phyloP scores from a whole-genome alignment of 2,113 vertebrate genomes.

The Lethenteron reissneri region DNA sequence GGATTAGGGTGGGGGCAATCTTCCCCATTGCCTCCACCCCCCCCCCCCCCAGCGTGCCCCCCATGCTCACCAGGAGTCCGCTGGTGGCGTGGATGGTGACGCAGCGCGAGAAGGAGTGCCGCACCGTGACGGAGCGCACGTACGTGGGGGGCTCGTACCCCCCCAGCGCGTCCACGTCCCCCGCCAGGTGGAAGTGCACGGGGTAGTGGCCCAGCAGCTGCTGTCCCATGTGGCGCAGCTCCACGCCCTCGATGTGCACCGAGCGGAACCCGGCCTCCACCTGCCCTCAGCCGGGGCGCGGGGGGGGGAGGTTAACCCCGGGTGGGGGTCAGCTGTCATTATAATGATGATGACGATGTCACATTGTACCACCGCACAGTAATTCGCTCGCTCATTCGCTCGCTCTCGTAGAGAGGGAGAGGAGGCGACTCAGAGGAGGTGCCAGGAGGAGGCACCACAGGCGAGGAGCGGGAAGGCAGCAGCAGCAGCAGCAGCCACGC shows the following conservation, averaged over 20 bases:
- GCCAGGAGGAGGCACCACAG: no score
- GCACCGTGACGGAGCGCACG: conserved; percentile 53
- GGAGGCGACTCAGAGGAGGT: no score
- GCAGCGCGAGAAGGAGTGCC: conserved; percentile 79
- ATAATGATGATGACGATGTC: no score
- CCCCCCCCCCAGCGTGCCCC: not conserved
- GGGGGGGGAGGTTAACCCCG: no score
- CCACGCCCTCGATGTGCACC: conserved; percentile 53
- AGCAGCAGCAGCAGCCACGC: no score
- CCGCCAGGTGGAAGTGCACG: conserved; percentile 78
- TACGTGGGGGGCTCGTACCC: conserved; percentile 58
- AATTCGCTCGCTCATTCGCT: no score
- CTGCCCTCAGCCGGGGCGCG: conserved; percentile 19
- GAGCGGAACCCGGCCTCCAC: conserved; percentile 52
- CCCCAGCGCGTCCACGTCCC: conserved; percentile 59
- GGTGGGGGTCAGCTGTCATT: no score
- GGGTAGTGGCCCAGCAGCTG: conserved; percentile 94
- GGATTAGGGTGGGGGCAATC: not conserved
- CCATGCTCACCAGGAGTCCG: conserved; percentile 60
- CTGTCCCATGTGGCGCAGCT: conserved; percentile 77
- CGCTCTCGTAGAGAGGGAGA: no score
- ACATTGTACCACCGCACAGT: no score
- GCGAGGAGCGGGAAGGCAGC: no score
- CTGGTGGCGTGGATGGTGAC: conserved; percentile 75
- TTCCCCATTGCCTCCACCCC: not conserved